phyloP scores from a whole-genome alignment of 35 echinoderm and acorn worm genomes.

The Heliocidaris erythrogramma region DNA sequence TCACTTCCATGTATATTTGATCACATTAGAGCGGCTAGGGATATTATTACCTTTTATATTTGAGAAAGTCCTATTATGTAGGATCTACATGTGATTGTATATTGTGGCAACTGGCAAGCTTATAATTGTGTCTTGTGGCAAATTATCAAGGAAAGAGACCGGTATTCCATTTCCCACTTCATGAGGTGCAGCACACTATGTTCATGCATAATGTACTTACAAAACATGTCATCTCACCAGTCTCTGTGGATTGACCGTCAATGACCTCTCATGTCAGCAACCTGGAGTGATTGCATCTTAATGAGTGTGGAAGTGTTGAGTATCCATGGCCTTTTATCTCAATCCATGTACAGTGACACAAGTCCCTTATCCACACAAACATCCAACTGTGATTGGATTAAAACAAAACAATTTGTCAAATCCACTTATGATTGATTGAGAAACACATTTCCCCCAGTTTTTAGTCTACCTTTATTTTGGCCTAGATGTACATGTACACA shows the following conservation, averaged over 20 bases:
- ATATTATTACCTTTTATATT: not conserved
- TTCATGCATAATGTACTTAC: not conserved
- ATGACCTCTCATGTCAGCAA: not conserved
- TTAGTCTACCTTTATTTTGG: too few species aligned
- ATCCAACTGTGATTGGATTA: not conserved
- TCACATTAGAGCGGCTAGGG: too few species aligned
- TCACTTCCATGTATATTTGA: too few species aligned
- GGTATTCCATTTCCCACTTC: not conserved
- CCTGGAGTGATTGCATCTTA: not conserved
- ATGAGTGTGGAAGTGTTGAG: not conserved
- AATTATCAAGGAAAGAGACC: not conserved
- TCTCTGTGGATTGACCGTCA: not conserved
- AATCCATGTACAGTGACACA: conserved; percentile 10
- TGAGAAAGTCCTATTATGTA: not conserved
- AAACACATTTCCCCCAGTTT: too few species aligned
- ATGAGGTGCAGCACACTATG: not conserved
- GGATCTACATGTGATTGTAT: not conserved
- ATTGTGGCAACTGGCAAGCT: not conserved
- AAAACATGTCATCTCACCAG: not conserved
- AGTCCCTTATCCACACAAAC: not conserved
- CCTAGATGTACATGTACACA: too few species aligned
- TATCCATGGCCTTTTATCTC: conserved; percentile 5
- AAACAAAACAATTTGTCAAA: not conserved
- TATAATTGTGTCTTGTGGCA: not conserved
- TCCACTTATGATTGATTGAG: not conserved